A percentile compares a stretch with the other conserved stretches of the same genome.
These are phyloP conservation scores for Halictus rubicundus DNA, from an alignment of 1,140 invertebrate genomes.

Conservation along the genomic window DNA sequence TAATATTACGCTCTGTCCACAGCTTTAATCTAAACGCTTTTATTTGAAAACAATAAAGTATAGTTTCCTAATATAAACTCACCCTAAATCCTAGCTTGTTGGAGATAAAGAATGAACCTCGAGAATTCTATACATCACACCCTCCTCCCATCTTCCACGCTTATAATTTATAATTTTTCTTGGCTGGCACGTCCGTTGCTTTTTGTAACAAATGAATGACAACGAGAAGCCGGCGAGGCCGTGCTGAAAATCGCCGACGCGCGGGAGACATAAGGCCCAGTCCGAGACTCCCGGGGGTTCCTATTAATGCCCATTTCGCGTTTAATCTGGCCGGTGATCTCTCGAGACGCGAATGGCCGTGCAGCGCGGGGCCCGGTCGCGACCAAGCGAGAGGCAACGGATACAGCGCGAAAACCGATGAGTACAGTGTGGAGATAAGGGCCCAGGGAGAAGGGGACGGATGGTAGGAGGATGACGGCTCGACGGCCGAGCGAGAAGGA, in stretches of 20 bases:
- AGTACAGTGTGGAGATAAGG: constrained; percentile 48
- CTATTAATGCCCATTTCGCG: constrained; percentile 46
- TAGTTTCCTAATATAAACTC: too few relatives aligned
- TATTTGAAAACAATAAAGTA: too few relatives aligned
- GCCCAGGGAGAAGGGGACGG: not conserved
- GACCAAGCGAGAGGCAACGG: constrained; percentile 3
- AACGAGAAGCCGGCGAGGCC: too few relatives aligned
- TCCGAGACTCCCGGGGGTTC: not conserved
- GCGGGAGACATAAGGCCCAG: constrained; percentile 7
- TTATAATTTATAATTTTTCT: too few relatives aligned
- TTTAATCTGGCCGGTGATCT: constrained; percentile 39
- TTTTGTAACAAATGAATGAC: too few relatives aligned
- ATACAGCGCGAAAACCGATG: constrained; percentile 60
- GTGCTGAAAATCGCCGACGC: not conserved
- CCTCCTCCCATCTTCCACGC: too few relatives aligned
- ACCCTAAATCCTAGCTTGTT: too few relatives aligned
- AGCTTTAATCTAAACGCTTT: too few relatives aligned
- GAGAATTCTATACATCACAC: too few relatives aligned
- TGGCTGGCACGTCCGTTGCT: too few relatives aligned
- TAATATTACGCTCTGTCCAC: too few relatives aligned
- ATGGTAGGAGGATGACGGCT: constrained; percentile 11
- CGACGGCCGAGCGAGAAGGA: constrained; percentile 1
- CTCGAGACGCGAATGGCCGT: not conserved
- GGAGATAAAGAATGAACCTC: too few relatives aligned
- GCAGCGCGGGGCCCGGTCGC: not conserved